These are phyloP conservation scores for Semotilus atromaculatus DNA, from an alignment of 2,797 vertebrate genomes.

Conservation along the genomic window DNA sequence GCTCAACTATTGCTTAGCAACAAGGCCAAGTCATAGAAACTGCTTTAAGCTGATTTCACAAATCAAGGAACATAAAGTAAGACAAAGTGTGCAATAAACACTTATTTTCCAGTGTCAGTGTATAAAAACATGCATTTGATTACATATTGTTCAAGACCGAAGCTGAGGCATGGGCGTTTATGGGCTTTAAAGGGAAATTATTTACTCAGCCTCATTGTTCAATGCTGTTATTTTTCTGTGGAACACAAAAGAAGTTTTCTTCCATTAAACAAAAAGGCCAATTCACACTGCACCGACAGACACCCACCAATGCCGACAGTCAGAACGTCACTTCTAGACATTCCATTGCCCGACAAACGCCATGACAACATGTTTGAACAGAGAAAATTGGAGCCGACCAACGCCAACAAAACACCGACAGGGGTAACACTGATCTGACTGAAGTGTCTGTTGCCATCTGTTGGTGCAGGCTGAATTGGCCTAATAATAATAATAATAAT, in stretches of 20 bases:
- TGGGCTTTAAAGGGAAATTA: not conserved
- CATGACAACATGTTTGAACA: too few relatives aligned
- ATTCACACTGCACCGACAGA: too few relatives aligned
- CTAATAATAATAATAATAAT: too few relatives aligned
- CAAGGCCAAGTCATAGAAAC: constrained; percentile 25
- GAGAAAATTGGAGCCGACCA: too few relatives aligned
- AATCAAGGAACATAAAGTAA: not conserved
- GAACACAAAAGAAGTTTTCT: not conserved
- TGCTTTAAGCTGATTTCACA: not conserved
- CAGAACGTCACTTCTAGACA: too few relatives aligned
- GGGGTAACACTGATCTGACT: too few relatives aligned
- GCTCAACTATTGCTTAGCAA: constrained; percentile 38
- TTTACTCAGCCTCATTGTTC: not conserved
- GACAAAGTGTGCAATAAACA: constrained; percentile 22
- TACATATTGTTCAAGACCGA: not conserved
- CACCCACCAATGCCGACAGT: too few relatives aligned
- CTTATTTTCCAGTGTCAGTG: not conserved
- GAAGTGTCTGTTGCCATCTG: too few relatives aligned
- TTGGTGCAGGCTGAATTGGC: too few relatives aligned
- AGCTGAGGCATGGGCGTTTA: not conserved
- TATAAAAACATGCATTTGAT: constrained; percentile 16
- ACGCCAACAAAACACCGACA: too few relatives aligned
- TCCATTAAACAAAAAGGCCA: not conserved
- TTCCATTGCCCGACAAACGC: too few relatives aligned
- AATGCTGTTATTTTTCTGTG: not conserved